Evolutionary conservation across 2,797 vertebrate species (phyloP).

Genomic region (Sebastes minor): DNA sequence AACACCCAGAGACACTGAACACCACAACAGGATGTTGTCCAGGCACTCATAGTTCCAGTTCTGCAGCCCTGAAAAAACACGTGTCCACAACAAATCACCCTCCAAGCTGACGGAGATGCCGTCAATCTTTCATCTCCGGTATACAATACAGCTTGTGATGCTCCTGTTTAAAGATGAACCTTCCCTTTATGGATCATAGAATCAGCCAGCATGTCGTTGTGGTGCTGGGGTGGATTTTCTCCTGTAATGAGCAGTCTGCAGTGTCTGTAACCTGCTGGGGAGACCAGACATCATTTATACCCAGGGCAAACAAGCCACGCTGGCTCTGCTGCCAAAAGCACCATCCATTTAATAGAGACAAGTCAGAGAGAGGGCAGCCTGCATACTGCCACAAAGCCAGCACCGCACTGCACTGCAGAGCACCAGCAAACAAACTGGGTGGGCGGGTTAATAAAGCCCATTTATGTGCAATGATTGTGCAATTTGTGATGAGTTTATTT

Average conservation of each 20-base stretch:
- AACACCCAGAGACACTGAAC: not conserved
- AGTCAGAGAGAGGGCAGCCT: slow-evolving; percentile 50
- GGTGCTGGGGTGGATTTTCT: slow-evolving; percentile 34
- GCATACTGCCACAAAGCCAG: slow-evolving; percentile 45
- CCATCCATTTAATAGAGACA: slow-evolving; percentile 64
- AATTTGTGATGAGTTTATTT: slow-evolving; percentile 3
- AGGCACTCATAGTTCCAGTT: not conserved
- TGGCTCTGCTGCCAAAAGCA: slow-evolving; percentile 61
- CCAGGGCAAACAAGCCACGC: slow-evolving; percentile 56
- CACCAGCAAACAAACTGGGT: slow-evolving; percentile 4
- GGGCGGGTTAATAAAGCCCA: not conserved
- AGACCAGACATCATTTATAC: slow-evolving; percentile 68
- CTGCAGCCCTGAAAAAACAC: not conserved
- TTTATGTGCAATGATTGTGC: slow-evolving; percentile 15
- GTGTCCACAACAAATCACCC: not conserved
- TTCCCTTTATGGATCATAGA: slow-evolving; percentile 10
- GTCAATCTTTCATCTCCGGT: not conserved
- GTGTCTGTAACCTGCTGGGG: slow-evolving; percentile 61
- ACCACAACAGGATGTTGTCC: not conserved
- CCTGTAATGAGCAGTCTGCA: slow-evolving; percentile 59
- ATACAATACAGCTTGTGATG: not conserved
- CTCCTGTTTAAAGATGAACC: slow-evolving; percentile 1
- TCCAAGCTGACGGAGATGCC: not conserved
- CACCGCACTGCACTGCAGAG: slow-evolving; percentile 57
- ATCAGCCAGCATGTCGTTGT: not conserved